Percentiles rank a stretch among this genome's conserved stretches.
Conservation (phyloP, 2,888 invertebrate species). For the Oscheius onirici region DNA sequence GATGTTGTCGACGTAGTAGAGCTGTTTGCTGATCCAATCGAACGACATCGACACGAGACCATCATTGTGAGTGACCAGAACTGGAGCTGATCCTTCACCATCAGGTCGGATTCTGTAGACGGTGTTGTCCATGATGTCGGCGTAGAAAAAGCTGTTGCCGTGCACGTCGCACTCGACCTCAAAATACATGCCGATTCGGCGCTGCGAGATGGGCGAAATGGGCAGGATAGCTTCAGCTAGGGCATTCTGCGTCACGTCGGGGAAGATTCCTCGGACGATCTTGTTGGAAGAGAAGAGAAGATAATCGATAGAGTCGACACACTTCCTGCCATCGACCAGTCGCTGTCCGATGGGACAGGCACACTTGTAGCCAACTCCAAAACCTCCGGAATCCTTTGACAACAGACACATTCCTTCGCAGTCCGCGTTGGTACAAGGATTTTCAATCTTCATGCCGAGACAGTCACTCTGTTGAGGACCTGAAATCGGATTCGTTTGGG, state of each 20-base stretch:
- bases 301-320: constrained; percentile 68
- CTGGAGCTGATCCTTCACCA: constrained; percentile 73
- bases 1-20: constrained; percentile 93
- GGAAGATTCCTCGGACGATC: constrained; percentile 88
- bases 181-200: constrained; percentile 81
- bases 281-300: constrained; percentile 75
- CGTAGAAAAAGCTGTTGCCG: constrained; percentile 89
- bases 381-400: constrained; percentile 80
- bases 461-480: constrained; percentile 63
- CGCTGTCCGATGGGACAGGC: constrained; percentile 87
- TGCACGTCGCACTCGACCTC: constrained; percentile 75
- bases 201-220: constrained; percentile 84
- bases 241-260: constrained; percentile 79
- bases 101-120: constrained; percentile 76
- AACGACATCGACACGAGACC: constrained; percentile 94
- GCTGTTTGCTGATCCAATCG: constrained; percentile 93
- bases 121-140: constrained; percentile 83
- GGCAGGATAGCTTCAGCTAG: constrained; percentile 95
- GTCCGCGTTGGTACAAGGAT: constrained; percentile 67
- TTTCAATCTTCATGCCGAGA: constrained; percentile 64
- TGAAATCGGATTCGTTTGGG: neutral
- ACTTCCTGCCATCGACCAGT: constrained; percentile 68
- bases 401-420: constrained; percentile 87
- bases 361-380: constrained; percentile 76
- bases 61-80: constrained; percentile 93